A percentile compares a stretch with the other conserved stretches of the same genome.
These are phyloP conservation scores for Brachionus koreanus DNA, from an alignment of 1,140 invertebrate species.

Conservation along the genomic window DNA sequence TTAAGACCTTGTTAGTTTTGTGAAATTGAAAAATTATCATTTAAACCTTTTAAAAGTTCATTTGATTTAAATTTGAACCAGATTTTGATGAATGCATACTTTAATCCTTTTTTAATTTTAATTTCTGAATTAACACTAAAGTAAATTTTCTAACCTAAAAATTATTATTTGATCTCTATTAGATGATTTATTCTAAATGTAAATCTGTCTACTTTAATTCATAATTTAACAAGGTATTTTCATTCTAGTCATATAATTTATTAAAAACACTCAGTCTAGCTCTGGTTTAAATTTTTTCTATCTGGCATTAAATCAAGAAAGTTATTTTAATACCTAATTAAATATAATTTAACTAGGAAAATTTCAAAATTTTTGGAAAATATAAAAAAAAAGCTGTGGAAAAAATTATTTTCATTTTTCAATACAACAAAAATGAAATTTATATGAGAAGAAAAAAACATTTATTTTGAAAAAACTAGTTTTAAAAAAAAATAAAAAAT, in stretches of 20 bases:
- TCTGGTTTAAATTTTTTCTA: not conserved
- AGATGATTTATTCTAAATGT: not conserved
- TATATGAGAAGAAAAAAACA: no score
- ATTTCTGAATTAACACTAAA: not conserved
- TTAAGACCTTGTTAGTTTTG: not conserved
- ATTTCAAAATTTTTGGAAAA: no score
- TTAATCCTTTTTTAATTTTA: not conserved
- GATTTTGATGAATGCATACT: not conserved
- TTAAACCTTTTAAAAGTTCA: no score
- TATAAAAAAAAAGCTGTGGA: no score
- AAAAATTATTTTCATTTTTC: no score
- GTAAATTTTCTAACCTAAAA: not conserved
- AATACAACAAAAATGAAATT: no score
- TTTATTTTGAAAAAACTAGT: no score
- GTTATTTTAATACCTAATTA: no score
- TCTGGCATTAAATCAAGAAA: no score
- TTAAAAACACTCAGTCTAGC: not conserved
- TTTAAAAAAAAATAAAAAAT: no score
- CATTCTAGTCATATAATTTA: not conserved
- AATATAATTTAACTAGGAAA: no score
- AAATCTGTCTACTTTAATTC: not conserved
- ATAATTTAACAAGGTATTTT: not conserved
- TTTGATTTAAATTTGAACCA: not conserved
- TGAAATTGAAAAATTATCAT: no score
- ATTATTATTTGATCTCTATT: not conserved